Conservation (phyloP, 2,888 invertebrate genomes). For the Clanis bilineata region DNA sequence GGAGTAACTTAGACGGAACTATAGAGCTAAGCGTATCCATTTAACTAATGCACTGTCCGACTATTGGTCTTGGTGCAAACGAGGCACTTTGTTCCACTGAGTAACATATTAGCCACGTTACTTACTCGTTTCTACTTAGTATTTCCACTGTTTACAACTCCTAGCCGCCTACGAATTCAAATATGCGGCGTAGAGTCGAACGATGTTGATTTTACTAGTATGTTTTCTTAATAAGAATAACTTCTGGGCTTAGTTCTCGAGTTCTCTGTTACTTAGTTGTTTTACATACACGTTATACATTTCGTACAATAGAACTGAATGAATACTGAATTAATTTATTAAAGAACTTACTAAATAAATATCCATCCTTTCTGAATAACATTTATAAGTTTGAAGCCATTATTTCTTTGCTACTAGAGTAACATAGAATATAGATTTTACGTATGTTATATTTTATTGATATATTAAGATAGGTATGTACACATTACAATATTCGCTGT, state of each 20-base stretch:
- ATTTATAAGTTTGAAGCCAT: not conserved
- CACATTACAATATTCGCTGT: too few relatives aligned
- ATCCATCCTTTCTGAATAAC: conserved; percentile 25
- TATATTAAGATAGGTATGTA: too few relatives aligned
- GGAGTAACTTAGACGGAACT: conserved; percentile 69
- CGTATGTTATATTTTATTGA: not conserved
- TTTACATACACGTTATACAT: not conserved
- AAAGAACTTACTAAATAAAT: conserved; percentile 4
- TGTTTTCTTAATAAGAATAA: conserved; percentile 25
- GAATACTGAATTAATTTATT: conserved; percentile 2
- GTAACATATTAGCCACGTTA: conserved; percentile 65
- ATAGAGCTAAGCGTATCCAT: conserved; percentile 70
- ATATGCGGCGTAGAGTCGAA: not conserved
- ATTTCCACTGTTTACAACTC: conserved; percentile 36
- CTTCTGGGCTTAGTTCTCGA: conserved; percentile 12
- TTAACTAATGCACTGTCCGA: conserved; percentile 79
- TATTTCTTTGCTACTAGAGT: not conserved
- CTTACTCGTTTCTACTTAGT: conserved; percentile 31
- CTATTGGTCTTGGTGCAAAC: conserved; percentile 77
- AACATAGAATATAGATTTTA: not conserved
- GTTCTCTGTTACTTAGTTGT: not conserved
- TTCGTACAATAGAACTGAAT: not conserved
- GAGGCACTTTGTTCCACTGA: conserved; percentile 69
- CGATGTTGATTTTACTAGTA: conserved; percentile 24
- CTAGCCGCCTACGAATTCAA: conserved; percentile 15